Evolutionary conservation across 2,113 vertebrate genomes (phyloP), one percentile per base, ranked within the genome.

Genomic region (Nothoprocta pentlandii): DNA sequence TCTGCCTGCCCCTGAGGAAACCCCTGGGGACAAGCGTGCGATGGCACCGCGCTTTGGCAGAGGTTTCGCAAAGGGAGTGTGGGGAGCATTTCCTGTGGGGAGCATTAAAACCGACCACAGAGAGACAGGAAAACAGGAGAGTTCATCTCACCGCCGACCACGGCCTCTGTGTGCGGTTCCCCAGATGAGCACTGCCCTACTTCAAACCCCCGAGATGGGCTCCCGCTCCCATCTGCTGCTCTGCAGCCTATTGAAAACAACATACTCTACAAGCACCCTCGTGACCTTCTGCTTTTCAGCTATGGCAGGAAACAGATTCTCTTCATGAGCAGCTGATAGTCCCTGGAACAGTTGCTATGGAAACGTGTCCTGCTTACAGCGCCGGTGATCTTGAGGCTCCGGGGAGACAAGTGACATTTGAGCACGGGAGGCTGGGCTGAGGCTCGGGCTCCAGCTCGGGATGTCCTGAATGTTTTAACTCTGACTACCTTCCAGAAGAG

Each of bases 371-470:
- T 44, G 78, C 62, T 26, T 39, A 6, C 51, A 53, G 79, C 36
- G 79, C n/a, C 1, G 10, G 42, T 34, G 79, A 21, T 0, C 1
- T 11, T 1, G 6, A 21, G 53, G n/a, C 68, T 68, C 47, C 1
- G 2, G 49, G 32, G 73, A 86, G 25, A 16, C 4, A 6, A 3
- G 41, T 47, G 70, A 63, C 53, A 36, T 61, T 23, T 41, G 23
- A 82, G n/a, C 87, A 78, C 36, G 4, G 4, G 7, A 28, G 56
- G 26, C 26, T 64, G 15, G 6, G 74, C 47, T 51, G 28, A 32
- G 13, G 16, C 41, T 44, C 51, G 49, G 23, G 26, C 32, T 62
- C 1, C 41, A 61, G 34, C 73, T 53, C 53, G 0, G 1, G 34
- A 6, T 30, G 2, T 21, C 23, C 8, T 17, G 46, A 3, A 1